A percentile compares a stretch with the other conserved stretches of the same genome.
phyloP scores from a whole-genome alignment of 2,888 invertebrate species.

The Agrypnus murinus region DNA sequence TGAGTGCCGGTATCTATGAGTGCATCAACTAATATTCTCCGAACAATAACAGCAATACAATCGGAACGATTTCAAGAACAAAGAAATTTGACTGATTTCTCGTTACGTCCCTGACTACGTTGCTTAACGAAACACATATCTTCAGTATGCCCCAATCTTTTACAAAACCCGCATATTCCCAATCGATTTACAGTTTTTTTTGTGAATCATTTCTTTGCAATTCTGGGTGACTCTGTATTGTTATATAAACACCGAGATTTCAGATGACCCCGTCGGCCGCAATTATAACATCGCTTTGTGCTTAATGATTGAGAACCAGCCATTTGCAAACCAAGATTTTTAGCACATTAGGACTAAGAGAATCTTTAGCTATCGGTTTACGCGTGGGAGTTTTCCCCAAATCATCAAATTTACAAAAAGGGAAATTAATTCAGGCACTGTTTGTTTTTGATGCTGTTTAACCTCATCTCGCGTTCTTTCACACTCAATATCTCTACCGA shows the following conservation, averaged over 20 bases:
- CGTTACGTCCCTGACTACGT: neutral
- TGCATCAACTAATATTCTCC: neutral
- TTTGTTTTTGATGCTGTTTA: too few relatives aligned
- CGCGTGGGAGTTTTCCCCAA: too few relatives aligned
- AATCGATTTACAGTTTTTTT: neutral
- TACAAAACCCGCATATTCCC: neutral
- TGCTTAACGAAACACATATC: neutral
- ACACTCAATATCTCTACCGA: slow-evolving; percentile 5
- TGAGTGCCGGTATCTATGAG: neutral
- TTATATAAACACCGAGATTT: too few relatives aligned
- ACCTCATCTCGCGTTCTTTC: neutral
- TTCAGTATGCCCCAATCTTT: neutral
- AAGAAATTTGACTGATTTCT: neutral
- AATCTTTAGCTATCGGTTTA: too few relatives aligned
- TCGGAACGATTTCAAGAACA: neutral
- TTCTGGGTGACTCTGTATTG: too few relatives aligned
- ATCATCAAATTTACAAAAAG: too few relatives aligned
- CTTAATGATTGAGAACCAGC: too few relatives aligned
- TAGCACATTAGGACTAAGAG: too few relatives aligned
- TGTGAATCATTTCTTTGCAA: neutral
- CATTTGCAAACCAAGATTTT: too few relatives aligned
- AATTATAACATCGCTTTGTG: too few relatives aligned
- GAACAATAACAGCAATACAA: neutral
- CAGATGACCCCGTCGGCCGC: too few relatives aligned
- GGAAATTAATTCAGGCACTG: neutral